Conservation (phyloP, 2,113 vertebrate species). For the Furnarius figulus region DNA sequence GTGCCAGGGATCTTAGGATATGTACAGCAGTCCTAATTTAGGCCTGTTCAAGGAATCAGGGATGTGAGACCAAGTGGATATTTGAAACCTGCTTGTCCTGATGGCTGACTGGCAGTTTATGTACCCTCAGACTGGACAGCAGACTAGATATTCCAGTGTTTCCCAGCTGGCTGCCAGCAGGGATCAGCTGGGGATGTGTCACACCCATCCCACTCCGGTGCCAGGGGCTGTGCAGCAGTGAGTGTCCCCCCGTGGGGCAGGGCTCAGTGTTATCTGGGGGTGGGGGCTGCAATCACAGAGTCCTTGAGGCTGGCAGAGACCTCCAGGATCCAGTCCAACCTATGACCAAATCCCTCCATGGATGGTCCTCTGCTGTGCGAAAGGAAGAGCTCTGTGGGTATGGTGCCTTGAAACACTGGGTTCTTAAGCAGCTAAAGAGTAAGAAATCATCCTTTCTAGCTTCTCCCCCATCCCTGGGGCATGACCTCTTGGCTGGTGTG, state of each 20-base stretch:
- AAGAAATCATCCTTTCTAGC: neutral
- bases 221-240: neutral
- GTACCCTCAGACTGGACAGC: neutral
- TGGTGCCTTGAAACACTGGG: neutral
- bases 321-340: neutral
- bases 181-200: neutral
- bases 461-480: neutral
- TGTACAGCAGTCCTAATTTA: neutral
- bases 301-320: neutral
- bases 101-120: neutral
- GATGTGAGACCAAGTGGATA: neutral
- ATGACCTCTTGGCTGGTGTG: neutral
- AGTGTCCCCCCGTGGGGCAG: neutral
- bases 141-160: neutral
- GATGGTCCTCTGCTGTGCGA: rapidly evolving
- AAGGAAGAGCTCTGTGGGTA: neutral
- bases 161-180: neutral
- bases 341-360: neutral
- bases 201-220: neutral
- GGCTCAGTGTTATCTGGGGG: neutral
- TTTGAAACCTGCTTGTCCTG: neutral
- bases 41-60: neutral
- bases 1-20: neutral
- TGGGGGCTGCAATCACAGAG: neutral
- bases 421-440: neutral